Evolutionary conservation across 1,140 invertebrate species (phyloP).

Genomic region (Bombus confusus): DNA sequence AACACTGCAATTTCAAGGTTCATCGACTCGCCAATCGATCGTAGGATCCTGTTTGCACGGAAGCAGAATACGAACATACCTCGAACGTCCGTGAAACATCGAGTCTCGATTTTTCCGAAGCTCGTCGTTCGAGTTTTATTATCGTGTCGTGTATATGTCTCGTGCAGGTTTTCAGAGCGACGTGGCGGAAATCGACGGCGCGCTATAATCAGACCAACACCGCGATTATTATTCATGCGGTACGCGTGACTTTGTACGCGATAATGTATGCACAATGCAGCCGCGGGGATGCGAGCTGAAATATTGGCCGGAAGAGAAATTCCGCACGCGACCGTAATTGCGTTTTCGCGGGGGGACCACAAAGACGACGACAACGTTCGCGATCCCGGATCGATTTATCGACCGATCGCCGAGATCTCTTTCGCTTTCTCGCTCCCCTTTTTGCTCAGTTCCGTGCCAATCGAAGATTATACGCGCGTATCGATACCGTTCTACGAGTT

Average conservation of each 20-base stretch:
- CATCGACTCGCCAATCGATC: not conserved
- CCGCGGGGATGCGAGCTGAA: slow-evolving; percentile 43
- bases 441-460: slow-evolving; percentile 30
- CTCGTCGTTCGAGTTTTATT: not conserved
- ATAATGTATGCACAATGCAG: slow-evolving; percentile 49
- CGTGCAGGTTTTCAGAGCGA: not conserved
- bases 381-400: slow-evolving; percentile 57
- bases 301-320: slow-evolving; percentile 74
- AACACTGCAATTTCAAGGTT: not conserved
- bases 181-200: slow-evolving; percentile 41
- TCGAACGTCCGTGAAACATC: not conserved
- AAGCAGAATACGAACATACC: not conserved
- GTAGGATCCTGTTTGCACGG: not conserved
- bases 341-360: slow-evolving; percentile 70
- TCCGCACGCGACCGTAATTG: slow-evolving; percentile 74
- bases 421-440: slow-evolving; percentile 67
- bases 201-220: slow-evolving; percentile 56
- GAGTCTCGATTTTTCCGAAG: not conserved
- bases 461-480: slow-evolving; percentile 48
- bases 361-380: slow-evolving; percentile 30
- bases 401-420: slow-evolving; percentile 68
- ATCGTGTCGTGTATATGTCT: not conserved
- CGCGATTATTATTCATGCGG: slow-evolving; percentile 61
- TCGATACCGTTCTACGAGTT: slow-evolving; percentile 2
- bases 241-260: slow-evolving; percentile 48